A percentile compares a stretch with the other conserved stretches of the same genome.
Conservation (phyloP, 2,113 vertebrate species). For the Cavia porcellus region DNA sequence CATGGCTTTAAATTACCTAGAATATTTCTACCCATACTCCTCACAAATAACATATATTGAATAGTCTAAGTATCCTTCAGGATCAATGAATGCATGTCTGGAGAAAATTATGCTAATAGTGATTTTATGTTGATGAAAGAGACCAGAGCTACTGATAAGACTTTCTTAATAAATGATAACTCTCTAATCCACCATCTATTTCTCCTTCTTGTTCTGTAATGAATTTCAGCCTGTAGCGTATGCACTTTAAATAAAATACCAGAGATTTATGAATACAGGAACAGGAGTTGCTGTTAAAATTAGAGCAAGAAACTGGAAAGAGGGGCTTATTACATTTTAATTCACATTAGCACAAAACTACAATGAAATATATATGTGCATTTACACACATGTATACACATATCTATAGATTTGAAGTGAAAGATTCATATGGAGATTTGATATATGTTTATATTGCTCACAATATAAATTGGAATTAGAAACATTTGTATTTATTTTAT, state of each 20-base stretch:
- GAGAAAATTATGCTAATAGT: background rate
- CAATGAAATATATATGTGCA: background rate
- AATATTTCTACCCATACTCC: conserved; percentile 1
- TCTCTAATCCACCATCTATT: conserved; percentile 18
- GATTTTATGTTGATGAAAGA: background rate
- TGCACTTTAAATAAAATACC: conserved; percentile 42
- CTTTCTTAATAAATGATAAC: conserved; percentile 38
- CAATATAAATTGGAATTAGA: conserved; percentile 12
- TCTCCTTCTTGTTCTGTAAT: conserved; percentile 7
- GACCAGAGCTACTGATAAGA: background rate
- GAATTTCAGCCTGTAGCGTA: conserved; percentile 63
- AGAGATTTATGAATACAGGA: conserved; percentile 51
- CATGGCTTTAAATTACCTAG: conserved; percentile 49
- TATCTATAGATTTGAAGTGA: background rate
- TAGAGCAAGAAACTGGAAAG: conserved; percentile 66
- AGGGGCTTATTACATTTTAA: conserved; percentile 45
- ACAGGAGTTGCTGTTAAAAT: conserved; percentile 76
- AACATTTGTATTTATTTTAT: background rate
- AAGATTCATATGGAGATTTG: conserved; percentile 31
- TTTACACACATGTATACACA: background rate
- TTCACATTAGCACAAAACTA: conserved; percentile 58
- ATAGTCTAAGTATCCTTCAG: conserved; percentile 3
- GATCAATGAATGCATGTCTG: background rate
- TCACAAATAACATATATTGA: background rate
- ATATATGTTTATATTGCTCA: conserved; percentile 22